Base-by-base conservation (phyloP, 2,888 invertebrate genomes). In the Emmelina monodactyla region DNA sequence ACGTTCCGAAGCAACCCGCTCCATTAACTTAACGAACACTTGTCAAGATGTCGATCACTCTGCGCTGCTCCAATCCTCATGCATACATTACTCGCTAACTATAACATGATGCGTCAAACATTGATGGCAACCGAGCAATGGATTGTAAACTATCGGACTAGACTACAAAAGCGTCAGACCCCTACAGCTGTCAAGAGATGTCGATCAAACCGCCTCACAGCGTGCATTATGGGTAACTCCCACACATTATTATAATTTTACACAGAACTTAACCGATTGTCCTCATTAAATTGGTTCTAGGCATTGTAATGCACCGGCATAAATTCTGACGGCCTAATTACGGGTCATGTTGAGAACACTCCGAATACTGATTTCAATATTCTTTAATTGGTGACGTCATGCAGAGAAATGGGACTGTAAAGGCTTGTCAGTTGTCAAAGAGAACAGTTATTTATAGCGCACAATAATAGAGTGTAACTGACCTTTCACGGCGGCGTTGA, bases 401-500 rank as follows among this genome's bases (percentile, higher is more conserved):
- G n/a, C n/a, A n/a, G n/a, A n/a, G n/a, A n/a, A n/a, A n/a, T n/a
- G n/a, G n/a, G n/a, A n/a, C n/a, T n/a, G n/a, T n/a, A n/a, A n/a
- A n/a, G n/a, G n/a, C n/a, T n/a, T n/a, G n/a, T n/a, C n/a, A n/a
- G n/a, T n/a, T n/a, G n/a, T n/a, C n/a, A n/a, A n/a, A n/a, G n/a
- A n/a, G n/a, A n/a, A n/a, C n/a, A n/a, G n/a, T n/a, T n/a, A n/a
- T n/a, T n/a, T n/a, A n/a, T n/a, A n/a, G n/a, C n/a, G n/a, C n/a
- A n/a, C n/a, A n/a, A n/a, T n/a, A n/a, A n/a, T n/a, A n/a, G n/a
- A n/a, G n/a, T 4, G 12, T 6, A 5, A 38, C 61, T 47, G 60
- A 82, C 82, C 82, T 82, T 80, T 80, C 16, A 82, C 81, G 48
- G 81, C 81, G 31, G 82, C 80, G 46, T 82, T 80, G 34, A 83